A percentile compares a stretch with the other conserved stretches of the same genome.
Evolutionary conservation across 1,140 invertebrate species (phyloP).

Genomic region (Drosophila lowei): DNA sequence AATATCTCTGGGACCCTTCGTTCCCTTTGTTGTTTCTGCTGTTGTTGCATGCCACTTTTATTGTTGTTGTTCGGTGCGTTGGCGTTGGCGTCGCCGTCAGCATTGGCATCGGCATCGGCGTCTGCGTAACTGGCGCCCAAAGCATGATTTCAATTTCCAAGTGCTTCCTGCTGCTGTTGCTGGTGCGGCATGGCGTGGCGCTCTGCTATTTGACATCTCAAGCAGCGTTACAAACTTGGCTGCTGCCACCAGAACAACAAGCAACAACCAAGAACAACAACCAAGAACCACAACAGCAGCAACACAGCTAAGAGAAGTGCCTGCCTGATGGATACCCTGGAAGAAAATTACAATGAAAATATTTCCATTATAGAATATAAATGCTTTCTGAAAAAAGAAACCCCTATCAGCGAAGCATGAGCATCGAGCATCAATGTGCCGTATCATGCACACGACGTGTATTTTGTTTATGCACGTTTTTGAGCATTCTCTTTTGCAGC

Average conservation of each 20-base stretch:
- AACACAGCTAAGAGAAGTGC: too few relatives aligned
- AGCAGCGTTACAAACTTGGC: conserved; percentile 58
- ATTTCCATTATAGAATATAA: too few relatives aligned
- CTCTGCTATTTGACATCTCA: conserved; percentile 76
- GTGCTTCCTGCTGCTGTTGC: conserved; percentile 69
- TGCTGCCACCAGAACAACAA: conserved; percentile 25
- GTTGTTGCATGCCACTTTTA: conserved; percentile 25
- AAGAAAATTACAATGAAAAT: too few relatives aligned
- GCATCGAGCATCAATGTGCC: too few relatives aligned
- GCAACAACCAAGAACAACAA: conserved; percentile 22
- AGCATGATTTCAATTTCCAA: conserved; percentile 78
- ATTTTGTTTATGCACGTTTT: too few relatives aligned
- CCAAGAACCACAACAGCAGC: not conserved
- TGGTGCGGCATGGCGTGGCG: conserved; percentile 36
- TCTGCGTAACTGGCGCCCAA: conserved; percentile 58
- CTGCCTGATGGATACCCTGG: too few relatives aligned
- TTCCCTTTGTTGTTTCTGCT: conserved; percentile 26
- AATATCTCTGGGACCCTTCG: conserved; percentile 73
- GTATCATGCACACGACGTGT: too few relatives aligned
- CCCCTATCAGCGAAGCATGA: too few relatives aligned
- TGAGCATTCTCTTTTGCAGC: too few relatives aligned
- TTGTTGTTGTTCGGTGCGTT: conserved; percentile 41
- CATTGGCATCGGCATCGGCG: conserved; percentile 5
- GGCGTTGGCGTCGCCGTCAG: conserved; percentile 20
- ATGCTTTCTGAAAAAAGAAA: too few relatives aligned